Base-by-base conservation (phyloP, 2,888 invertebrate species). In the Nemotelus pantherinus region DNA sequence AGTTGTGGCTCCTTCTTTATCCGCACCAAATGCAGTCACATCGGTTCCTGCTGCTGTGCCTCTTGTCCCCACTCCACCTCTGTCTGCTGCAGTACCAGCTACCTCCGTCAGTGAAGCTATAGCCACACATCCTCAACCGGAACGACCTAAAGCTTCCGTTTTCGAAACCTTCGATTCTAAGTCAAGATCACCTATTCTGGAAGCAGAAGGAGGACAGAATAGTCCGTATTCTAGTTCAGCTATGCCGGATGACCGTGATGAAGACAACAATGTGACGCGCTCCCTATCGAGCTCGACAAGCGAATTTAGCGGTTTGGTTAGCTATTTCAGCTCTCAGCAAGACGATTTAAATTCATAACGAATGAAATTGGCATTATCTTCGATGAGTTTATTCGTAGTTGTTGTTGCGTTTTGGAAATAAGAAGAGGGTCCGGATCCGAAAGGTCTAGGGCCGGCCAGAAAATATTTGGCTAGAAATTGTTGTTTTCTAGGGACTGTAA, bases 311-410 rank as follows among this genome's bases (percentile, higher is more conserved):
- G 96, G 96, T 3, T 90, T 96, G 83, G 96, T 96, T 78, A 95
- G 95, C 86, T 96, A 96, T 88, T 96, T 96, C 88, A 95, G 95
- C 82, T 95, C 95, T 85, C 96, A 96, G 87, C 91, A 95, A 86
- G 95, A 95, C 85, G 95, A 95, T 87, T 90, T 95, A 84, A 95
- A 95, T 86, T 91, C 92, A 89, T 93, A 92, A 90, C 89, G 88
- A 85, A 82, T 83, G 82, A 77, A 77, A 70, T 53, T 55, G 4
- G 39, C 5, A 25, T 25, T 25, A 25, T 25, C 25, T 25, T 25
- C 25, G 25, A 25, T 25, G 25, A 25, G 25, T 25, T 25, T 25
- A 25, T 25, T 43, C 45, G 41, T 3, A 65, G 45, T 6, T 60
- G 39, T 60, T 60, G 6, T 6, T 60, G 60, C n/a, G 39, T 60